phyloP scores from a whole-genome alignment of 2,888 invertebrate genomes.

The Drosophila prostipennis region DNA sequence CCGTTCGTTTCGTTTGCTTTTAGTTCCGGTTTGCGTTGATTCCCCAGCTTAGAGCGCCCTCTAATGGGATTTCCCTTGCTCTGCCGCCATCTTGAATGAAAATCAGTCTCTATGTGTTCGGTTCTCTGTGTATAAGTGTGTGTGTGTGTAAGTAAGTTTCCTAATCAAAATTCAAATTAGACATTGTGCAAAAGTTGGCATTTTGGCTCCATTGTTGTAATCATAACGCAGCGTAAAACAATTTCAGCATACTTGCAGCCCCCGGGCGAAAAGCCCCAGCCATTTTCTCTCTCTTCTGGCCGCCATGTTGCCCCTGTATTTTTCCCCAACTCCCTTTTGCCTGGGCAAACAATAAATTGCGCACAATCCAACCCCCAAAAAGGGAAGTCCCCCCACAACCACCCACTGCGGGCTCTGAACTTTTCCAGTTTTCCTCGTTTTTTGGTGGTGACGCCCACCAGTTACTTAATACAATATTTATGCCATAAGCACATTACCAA shows the following conservation, averaged over 20 bases:
- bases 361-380: conserved; percentile 77
- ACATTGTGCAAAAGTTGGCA: conserved; percentile 75
- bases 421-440: conserved; percentile 25
- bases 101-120: conserved; percentile 8
- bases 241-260: conserved; percentile 75
- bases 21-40: conserved; percentile 79
- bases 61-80: conserved; percentile 72
- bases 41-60: conserved; percentile 73
- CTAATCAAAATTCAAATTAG: conserved; percentile 84
- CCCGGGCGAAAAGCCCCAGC: conserved; percentile 39
- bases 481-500: conserved; percentile 81
- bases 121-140: conserved; percentile 21
- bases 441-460: conserved; percentile 80
- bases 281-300: conserved; percentile 28
- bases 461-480: conserved; percentile 81
- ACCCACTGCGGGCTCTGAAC: conserved; percentile 18
- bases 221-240: conserved; percentile 77
- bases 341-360: conserved; percentile 73
- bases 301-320: conserved; percentile 59
- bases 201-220: conserved; percentile 68
- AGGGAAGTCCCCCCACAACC: conserved; percentile 23
- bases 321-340: conserved; percentile 24
- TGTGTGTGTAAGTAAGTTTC: conserved; percentile 80
- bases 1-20: conserved; percentile 62
- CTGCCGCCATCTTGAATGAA: conserved; percentile 67